Base-by-base conservation (phyloP, 1,140 invertebrate genomes). In the Arion vulgaris region DNA sequence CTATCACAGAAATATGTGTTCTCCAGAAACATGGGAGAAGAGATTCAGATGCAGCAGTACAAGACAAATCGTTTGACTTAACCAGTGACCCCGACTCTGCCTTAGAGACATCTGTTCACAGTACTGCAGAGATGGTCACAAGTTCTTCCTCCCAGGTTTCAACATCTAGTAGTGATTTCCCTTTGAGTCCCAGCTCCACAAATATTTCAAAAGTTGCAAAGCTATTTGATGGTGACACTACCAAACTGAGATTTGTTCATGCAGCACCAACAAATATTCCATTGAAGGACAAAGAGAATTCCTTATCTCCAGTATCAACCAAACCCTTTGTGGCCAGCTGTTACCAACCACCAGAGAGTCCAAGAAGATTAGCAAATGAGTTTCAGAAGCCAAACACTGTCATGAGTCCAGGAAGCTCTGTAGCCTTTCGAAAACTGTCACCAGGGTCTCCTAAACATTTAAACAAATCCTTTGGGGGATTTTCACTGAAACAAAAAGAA, bases 71-170 rank as follows among this genome's bases (percentile, higher is more conserved):
- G 1, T 75, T 75, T 75, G 73, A 75, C 9, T 34, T 75, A 9
- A 75, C 73, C 26, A 75, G 73, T 51, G 73, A 75, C 45, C 73
- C 73, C 11, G 73, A 75, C 73, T 75, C 73, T 0, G 73, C 73
- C 1, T 11, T 75, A 1, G 73, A 75, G 28, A 75, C 73, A 17
- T 75, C 73, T 34, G 45, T 51, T 34, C 73, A 75, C 28, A 75
- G 73, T 28, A 75, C 73, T 32, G 49, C 45, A 51, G 73, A 75
- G 28, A 75, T 75, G 73, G 73, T 75, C 2, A 75, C 73, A 2
- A 75, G 73, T 51, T 51, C 73, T 2, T 75, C 73, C 2, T 75
- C 73, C 1, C 73, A 75, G 23, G n/a, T 75, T 49, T 75, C 73
- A 34, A 75, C 73, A 7, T 75, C 73, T 13, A 75, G 73, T 26